phyloP scores from a whole-genome alignment of 2,888 invertebrate species.

The Slavum lentiscoides region DNA sequence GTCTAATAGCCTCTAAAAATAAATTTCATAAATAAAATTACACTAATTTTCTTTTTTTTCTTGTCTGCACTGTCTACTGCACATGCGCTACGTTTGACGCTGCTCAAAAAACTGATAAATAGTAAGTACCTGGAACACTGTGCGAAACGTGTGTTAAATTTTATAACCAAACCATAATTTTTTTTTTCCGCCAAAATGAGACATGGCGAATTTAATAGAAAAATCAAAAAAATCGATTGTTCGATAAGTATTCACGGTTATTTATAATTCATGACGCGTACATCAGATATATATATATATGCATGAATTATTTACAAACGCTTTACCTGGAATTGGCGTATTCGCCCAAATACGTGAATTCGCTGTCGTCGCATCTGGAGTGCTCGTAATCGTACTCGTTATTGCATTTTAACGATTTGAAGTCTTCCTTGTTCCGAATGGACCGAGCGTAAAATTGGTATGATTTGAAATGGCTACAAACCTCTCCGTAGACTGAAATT shows the following conservation, averaged over 20 bases:
- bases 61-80: background rate
- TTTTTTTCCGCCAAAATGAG: too few species aligned
- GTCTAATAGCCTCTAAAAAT: too few species aligned
- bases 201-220: too few species aligned
- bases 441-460: constrained; percentile 19
- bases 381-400: constrained; percentile 1
- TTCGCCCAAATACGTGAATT: constrained; percentile 29
- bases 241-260: too few species aligned
- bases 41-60: too few species aligned
- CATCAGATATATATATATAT: too few species aligned
- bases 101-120: background rate
- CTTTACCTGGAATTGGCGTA: background rate
- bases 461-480: constrained; percentile 24
- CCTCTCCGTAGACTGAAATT: constrained; percentile 19
- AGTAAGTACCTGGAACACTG: constrained; percentile 34
- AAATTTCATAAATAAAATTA: too few species aligned
- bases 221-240: too few species aligned
- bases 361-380: background rate
- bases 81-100: background rate
- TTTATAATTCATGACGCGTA: too few species aligned
- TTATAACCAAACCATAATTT: background rate
- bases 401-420: constrained; percentile 23
- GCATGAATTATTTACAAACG: background rate
- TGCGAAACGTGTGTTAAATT: background rate
- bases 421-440: constrained; percentile 11